Evolutionary conservation across 2,797 vertebrate species (phyloP), one percentile per base, ranked within the genome.

Genomic region (Micrastur ruficollis): DNA sequence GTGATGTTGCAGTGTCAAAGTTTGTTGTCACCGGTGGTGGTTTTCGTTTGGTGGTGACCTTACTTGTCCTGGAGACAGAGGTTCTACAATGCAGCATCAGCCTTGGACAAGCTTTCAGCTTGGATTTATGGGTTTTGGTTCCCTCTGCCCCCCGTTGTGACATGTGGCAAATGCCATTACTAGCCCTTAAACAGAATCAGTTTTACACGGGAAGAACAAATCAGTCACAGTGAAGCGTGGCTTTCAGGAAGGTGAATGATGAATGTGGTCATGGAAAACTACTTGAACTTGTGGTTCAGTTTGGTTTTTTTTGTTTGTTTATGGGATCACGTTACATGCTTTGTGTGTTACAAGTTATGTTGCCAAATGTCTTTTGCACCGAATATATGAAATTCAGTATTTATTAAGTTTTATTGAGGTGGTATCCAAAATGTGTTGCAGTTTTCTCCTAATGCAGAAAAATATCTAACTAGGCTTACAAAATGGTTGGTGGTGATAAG

Each of bases 31-130:
- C 34, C 83, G 50, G 16, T 86, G 70, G 50, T 90, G 44, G 68
- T 78, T 95, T 93, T 96, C 55, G 55, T 84, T 81, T 91, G 83
- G 40, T 86, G 47, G 55, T 93, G 70, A 79, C 81, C 71, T 65
- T 55, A 32, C 42, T 85, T 1, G 2, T 82, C 71, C 47, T 89
- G 84, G 79, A 93, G 58, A 38, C 16, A 83, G 29, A 86, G 44
- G 82, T 76, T 94, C 85, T 81, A 10, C 2, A 3, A 40, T 78
- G 44, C 16, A 32, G 56, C 40, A 5, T 79, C 53, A 94, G 34
- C 67, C 44, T 81, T 90, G 87, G 66, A 80, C 21, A 73, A 67
- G 61, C 49, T 95, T 96, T 96, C 85, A 76, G 38, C 63, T 63
- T 89, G 78, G 36, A 82, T 96, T 95, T 96, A 67, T 74, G 53